Base-by-base conservation (phyloP, 2,113 vertebrate species). In the Edolisoma coerulescens region DNA sequence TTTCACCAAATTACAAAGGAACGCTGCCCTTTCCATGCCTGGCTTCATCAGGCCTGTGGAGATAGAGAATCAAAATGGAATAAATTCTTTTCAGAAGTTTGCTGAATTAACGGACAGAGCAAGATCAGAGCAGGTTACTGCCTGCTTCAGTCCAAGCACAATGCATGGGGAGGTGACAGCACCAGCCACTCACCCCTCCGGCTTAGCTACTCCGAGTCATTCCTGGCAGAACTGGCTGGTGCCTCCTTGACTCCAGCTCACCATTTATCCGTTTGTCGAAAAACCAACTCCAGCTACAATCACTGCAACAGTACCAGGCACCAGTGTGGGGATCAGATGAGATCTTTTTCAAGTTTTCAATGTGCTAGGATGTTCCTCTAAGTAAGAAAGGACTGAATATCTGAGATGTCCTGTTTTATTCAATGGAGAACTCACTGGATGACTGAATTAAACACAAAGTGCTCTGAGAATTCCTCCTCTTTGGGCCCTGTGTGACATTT, bases 131-230 rank as follows among this genome's bases (percentile, higher is more conserved):
- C 17, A 39, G 41, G 64, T 68, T 67, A 19, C 22, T 4, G 1
- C 33, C 26, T 50, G 54, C 68, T 54, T 71, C 47, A 7, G 64
- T 56, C 30, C 10, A 6, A 71, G 61, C 65, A 27, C 1, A 2
- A 28, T 7, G 50, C 26, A 18, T 5, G 3, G 0, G 54, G n/a
- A 86, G 27, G 26, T 49, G 39, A 42, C 53, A 37, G 45, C 79
- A 60, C 3, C 61, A 53, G 67, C 28, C 1, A 0, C 61, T 68
- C 5, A 3, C 7, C 30, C 10, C n/a, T 19, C 42, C 41, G 9
- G 20, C 1, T 2, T 0, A 73, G 56, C 49, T 14, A 11, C 2
- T 4, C 74, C 0, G 0, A 45, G 8, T 18, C 32, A 13, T 5
- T 79, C 19, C 70, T 52, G 15, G n/a, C 30, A 35, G 49, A 23